Conservation (phyloP, 2,797 vertebrate genomes). For the Lagothrix lagotricha region DNA sequence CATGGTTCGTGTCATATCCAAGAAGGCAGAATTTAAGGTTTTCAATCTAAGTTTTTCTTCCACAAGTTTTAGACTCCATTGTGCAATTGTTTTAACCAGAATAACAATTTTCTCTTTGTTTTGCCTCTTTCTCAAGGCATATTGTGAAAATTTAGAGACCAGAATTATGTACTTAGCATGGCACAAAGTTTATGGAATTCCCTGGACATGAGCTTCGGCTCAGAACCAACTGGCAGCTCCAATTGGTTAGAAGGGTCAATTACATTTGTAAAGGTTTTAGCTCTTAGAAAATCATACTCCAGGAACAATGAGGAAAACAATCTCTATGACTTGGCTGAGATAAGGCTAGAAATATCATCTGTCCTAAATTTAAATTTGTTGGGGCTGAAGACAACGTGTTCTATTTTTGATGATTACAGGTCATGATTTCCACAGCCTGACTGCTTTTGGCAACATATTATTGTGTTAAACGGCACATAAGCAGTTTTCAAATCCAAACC, state of each 20-base stretch:
- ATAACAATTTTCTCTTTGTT: conserved; percentile 39
- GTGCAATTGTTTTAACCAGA: neutral
- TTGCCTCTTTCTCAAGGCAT: conserved; percentile 49
- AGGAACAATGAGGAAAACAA: conserved; percentile 37
- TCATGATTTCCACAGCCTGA: conserved; percentile 59
- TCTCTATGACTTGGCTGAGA: conserved; percentile 24
- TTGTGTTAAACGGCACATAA: conserved; percentile 34
- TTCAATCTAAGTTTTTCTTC: neutral
- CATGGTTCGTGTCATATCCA: neutral
- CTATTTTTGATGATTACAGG: conserved; percentile 51
- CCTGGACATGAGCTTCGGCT: conserved; percentile 27
- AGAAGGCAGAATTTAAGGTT: neutral
- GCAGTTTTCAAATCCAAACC: conserved; percentile 44
- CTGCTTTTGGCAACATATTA: conserved; percentile 59
- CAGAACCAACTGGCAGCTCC: conserved; percentile 60
- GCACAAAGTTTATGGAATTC: conserved; percentile 40
- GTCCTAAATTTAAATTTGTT: conserved; percentile 69
- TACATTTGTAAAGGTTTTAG: conserved; percentile 56
- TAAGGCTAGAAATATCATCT: conserved; percentile 52
- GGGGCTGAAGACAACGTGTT: conserved; percentile 10
- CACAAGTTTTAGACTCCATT: neutral
- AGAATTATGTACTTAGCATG: conserved; percentile 51
- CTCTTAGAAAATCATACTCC: conserved; percentile 74
- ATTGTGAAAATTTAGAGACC: conserved; percentile 51
- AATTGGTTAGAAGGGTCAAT: conserved; percentile 43